Conservation (phyloP, 2,113 vertebrate genomes). For the Toxotes jaculatrix region DNA sequence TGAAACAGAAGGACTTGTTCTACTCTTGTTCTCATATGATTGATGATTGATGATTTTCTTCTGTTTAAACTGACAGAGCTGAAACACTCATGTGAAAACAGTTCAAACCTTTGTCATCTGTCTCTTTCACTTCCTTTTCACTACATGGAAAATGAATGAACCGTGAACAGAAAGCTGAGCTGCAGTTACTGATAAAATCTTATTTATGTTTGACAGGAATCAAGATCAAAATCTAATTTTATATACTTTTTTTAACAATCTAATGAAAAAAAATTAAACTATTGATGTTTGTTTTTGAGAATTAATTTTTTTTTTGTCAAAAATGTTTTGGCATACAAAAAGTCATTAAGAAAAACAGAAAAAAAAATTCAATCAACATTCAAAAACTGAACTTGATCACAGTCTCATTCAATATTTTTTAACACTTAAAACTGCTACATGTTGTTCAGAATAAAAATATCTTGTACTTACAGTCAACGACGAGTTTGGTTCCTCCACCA, state of each 20-base stretch:
- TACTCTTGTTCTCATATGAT: too few relatives aligned
- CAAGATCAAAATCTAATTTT: too few relatives aligned
- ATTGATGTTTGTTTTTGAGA: too few relatives aligned
- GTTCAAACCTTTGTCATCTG: slow-evolving; percentile 29
- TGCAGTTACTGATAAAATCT: slow-evolving; percentile 10
- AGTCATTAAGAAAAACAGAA: too few relatives aligned
- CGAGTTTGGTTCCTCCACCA: slow-evolving; percentile 58
- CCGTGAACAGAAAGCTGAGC: slow-evolving; percentile 21
- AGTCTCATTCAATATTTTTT: neutral
- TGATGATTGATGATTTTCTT: slow-evolving; percentile 20
- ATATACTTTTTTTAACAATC: too few relatives aligned
- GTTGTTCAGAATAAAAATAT: neutral
- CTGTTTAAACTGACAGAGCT: slow-evolving; percentile 15
- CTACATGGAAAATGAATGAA: slow-evolving; percentile 13
- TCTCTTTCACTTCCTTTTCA: slow-evolving; percentile 59
- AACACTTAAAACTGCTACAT: neutral
- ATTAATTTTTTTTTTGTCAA: too few relatives aligned
- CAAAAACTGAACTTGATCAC: neutral
- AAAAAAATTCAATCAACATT: neutral
- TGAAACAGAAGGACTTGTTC: too few relatives aligned
- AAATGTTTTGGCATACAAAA: too few relatives aligned
- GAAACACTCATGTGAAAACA: slow-evolving; percentile 20
- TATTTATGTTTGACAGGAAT: too few relatives aligned
- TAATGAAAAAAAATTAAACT: too few relatives aligned
- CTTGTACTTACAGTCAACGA: slow-evolving; percentile 51